phyloP scores from a whole-genome alignment of 2,113 vertebrate genomes.

The Panthera tigris region DNA sequence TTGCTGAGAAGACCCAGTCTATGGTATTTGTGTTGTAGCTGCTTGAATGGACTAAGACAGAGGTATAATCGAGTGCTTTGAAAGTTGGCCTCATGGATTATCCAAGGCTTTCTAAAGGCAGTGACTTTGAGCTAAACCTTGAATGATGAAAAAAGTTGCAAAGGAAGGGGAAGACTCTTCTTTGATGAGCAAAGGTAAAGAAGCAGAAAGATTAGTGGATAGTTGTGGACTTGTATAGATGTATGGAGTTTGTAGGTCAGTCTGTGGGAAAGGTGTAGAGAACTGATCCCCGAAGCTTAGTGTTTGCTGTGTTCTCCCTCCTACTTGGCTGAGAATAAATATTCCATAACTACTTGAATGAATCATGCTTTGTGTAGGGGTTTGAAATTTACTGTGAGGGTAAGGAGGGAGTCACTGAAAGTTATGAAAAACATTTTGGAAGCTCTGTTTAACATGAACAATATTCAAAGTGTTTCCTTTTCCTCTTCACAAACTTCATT shows the following conservation, averaged over 20 bases:
- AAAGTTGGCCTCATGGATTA: not conserved
- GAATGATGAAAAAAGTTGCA: not conserved
- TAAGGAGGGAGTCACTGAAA: not conserved
- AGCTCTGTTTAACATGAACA: conserved; percentile 5
- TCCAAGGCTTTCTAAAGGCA: not conserved
- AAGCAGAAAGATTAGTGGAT: not conserved
- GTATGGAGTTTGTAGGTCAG: not conserved
- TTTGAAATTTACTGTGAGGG: not conserved
- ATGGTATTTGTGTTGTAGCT: not conserved
- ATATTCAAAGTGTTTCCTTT: not conserved
- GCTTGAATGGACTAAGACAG: not conserved
- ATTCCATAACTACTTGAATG: not conserved
- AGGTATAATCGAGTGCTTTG: not conserved
- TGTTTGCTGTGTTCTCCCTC: not conserved
- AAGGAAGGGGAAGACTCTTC: not conserved
- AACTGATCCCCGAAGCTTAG: not conserved
- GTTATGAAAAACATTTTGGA: not conserved
- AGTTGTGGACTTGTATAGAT: not conserved
- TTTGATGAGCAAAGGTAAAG: not conserved
- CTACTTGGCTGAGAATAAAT: not conserved
- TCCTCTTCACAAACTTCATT: not conserved
- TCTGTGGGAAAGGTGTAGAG: not conserved
- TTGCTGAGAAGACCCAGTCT: not conserved
- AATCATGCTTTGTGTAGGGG: not conserved
- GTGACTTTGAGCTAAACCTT: not conserved